Evolutionary conservation across 1,140 invertebrate genomes (phyloP).

Genomic region (Nomia melanderi): DNA sequence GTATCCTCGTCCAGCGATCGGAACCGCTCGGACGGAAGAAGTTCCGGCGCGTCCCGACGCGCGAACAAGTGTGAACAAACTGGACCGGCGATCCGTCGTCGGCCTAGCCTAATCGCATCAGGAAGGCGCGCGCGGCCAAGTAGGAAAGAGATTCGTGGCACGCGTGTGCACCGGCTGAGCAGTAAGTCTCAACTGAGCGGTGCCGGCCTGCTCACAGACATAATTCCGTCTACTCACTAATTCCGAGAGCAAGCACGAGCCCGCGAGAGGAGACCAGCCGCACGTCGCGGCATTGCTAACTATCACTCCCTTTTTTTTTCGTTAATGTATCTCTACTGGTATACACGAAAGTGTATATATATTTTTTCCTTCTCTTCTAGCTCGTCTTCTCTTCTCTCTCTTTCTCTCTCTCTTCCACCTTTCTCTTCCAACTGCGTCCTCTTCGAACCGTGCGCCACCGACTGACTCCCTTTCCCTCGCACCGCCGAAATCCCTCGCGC

Average conservation of each 20-base stretch:
- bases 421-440: too few relatives aligned
- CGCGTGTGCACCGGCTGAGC: conserved; percentile 78
- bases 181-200: conserved; percentile 79
- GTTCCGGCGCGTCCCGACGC: conserved; percentile 21
- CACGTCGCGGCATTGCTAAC: conserved; percentile 70
- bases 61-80: conserved; percentile 45
- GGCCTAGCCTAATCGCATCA: conserved; percentile 62
- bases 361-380: not conserved
- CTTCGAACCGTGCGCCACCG: too few relatives aligned
- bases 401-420: too few relatives aligned
- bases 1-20: too few relatives aligned
- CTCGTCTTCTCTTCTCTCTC: too few relatives aligned
- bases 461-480: conserved; percentile 59
- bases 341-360: too few relatives aligned
- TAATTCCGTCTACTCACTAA: conserved; percentile 81
- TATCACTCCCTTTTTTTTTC: conserved; percentile 67
- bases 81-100: conserved; percentile 56
- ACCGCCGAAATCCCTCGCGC: conserved; percentile 59
- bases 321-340: too few relatives aligned
- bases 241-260: conserved; percentile 76
- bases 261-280: conserved; percentile 63
- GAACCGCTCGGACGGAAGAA: too few relatives aligned
- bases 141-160: conserved; percentile 52
- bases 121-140: conserved; percentile 41
- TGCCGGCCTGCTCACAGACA: conserved; percentile 77